Evolutionary conservation across 2,888 invertebrate species (phyloP).

Genomic region (Dynastes tityus): DNA sequence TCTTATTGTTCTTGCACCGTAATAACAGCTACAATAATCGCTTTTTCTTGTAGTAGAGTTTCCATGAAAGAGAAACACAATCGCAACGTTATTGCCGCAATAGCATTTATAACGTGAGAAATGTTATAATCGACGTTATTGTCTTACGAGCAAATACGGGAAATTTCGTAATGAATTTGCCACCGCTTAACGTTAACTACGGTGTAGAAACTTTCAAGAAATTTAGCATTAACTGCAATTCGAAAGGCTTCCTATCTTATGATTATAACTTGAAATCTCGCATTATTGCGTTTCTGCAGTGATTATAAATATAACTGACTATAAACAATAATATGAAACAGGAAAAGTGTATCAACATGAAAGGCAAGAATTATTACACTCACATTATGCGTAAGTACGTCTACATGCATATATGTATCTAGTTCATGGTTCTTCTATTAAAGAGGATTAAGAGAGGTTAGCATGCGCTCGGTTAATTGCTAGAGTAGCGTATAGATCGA

Average conservation of each 20-base stretch:
- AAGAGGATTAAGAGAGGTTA: constrained; percentile 12
- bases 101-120: constrained; percentile 11
- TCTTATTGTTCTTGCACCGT: no score
- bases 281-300: background rate
- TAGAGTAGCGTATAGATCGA: background rate
- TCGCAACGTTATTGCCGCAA: background rate
- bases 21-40: no score
- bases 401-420: background rate
- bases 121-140: constrained; percentile 7
- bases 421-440: background rate
- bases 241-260: background rate
- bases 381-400: no score
- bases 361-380: no score
- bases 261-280: background rate
- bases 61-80: background rate
- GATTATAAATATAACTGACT: background rate
- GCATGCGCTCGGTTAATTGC: constrained; percentile 22
- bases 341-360: background rate
- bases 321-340: background rate
- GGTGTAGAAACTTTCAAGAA: constrained; percentile 8
- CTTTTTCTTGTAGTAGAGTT: background rate
- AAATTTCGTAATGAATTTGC: constrained; percentile 12
- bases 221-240: background rate
- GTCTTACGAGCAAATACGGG: background rate
- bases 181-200: background rate